A percentile compares a stretch with the other conserved stretches of the same genome.
Conservation (phyloP, 1,140 invertebrate species). For the Ctenoplectra terminalis region DNA sequence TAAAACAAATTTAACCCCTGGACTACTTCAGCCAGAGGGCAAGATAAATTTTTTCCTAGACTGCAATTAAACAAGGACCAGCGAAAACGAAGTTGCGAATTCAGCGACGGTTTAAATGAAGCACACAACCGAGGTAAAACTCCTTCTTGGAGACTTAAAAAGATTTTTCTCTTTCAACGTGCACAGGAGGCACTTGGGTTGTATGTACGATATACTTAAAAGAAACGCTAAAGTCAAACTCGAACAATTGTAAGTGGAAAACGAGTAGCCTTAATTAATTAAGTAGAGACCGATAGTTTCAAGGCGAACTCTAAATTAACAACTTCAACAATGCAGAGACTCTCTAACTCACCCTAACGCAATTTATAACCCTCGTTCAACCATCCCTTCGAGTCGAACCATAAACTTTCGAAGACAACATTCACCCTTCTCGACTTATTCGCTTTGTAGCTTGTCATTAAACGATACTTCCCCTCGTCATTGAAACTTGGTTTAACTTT, state of each 20-base stretch:
- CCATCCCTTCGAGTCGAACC: not conserved
- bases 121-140: not conserved
- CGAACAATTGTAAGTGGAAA: not conserved
- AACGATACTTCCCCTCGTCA: not conserved
- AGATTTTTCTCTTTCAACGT: not conserved
- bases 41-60: slow-evolving; percentile 3
- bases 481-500: no score
- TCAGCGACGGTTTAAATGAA: not conserved
- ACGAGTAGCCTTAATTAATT: slow-evolving; percentile 17
- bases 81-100: not conserved
- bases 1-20: slow-evolving; percentile 19
- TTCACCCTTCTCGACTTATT: not conserved
- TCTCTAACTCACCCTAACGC: not conserved
- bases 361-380: not conserved
- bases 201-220: slow-evolving; percentile 4
- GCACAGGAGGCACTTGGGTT: no score
- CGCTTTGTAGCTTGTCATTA: not conserved
- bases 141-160: not conserved
- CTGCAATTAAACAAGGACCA: slow-evolving; percentile 25
- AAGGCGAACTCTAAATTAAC: not conserved
- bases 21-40: not conserved
- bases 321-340: not conserved
- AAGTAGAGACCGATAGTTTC: not conserved
- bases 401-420: not conserved
- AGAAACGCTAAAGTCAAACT: not conserved